Percentiles rank a stretch among this genome's conserved stretches.
Evolutionary conservation across 2,113 vertebrate genomes (phyloP).

Genomic region (Microcebus tavaratra): DNA sequence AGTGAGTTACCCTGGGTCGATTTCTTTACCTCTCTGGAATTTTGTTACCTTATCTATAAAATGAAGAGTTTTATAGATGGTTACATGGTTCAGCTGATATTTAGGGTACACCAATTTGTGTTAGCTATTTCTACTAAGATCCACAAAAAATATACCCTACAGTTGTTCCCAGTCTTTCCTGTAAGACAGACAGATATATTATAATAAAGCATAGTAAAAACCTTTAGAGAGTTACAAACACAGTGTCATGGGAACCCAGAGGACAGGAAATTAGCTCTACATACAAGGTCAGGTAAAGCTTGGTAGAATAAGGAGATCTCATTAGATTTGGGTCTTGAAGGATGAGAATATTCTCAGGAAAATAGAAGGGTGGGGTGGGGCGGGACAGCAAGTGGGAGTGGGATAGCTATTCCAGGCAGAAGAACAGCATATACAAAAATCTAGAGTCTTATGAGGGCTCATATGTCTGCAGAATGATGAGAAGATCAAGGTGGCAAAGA

Average conservation of each 20-base stretch:
- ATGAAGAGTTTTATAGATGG: background rate
- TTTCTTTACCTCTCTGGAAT: background rate
- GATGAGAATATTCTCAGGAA: background rate
- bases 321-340: background rate
- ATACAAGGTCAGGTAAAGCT: background rate
- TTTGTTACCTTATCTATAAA: background rate
- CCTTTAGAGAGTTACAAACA: background rate
- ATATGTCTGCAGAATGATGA: background rate
- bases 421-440: background rate
- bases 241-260: background rate
- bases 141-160: background rate
- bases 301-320: background rate
- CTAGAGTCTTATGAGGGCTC: background rate
- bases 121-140: constrained; percentile 27
- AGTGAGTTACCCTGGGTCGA: background rate
- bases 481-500: background rate
- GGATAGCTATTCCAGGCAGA: background rate
- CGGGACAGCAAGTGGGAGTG: background rate
- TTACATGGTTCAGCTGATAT: background rate
- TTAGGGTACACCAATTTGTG: background rate
- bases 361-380: background rate
- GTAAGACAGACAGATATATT: background rate
- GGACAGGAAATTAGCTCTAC: background rate
- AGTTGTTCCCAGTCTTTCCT: background rate
- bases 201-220: background rate